Base-by-base conservation (phyloP, 2,888 invertebrate species). In the Callimorpha dominula region DNA sequence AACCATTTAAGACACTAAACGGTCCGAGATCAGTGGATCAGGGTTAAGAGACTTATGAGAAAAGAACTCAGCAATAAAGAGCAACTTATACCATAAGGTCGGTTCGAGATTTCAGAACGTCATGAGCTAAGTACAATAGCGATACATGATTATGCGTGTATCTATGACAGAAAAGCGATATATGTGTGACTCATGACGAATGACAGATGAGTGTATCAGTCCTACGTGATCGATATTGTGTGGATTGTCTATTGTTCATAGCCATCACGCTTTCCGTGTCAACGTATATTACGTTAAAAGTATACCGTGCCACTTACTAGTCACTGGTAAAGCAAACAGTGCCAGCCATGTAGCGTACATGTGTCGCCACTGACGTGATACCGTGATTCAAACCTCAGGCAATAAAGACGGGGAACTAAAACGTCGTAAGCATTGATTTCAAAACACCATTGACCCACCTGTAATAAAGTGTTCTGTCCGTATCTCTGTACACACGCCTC, bases 401-500 rank as follows among this genome's bases (percentile, higher is more conserved):
- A 5, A 52, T 52, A 7, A 52, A 52, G 17, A 63, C 40, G 8
- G 63, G 15, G 54, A 20, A 43, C 14, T 12, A 50, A 8, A 12
- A 43, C 15, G 4, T 8, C 15, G 4, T 9, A 17, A 17, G n/a
- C 17, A 7, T 20, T 11, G 12, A 20, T 14, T 31, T 49, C 20
- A n/a, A 14, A n/a, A 52, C 17, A 66, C 9, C 31, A 63, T 42
- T 62, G 65, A 82, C 87, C 90, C 75, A 96, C 96, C 92, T 98
- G 97, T 78, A 98, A 97, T 42, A 98, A 94, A 0, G 98, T 98
- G 86, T 98, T 98, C 90, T 98, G 98, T 57, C 98, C 98, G 88
- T 98, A 98, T 88, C 98, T 97, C 88, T 96, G 97, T 0, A 99
- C 98, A 68, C 98, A 98, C 0, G 99, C 99, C 85, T 98, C 96